Percentiles rank a stretch among this genome's conserved stretches.
These are phyloP conservation scores for Athripsodes cinereus DNA, from an alignment of 2,888 invertebrate species.

Conservation along the genomic window DNA sequence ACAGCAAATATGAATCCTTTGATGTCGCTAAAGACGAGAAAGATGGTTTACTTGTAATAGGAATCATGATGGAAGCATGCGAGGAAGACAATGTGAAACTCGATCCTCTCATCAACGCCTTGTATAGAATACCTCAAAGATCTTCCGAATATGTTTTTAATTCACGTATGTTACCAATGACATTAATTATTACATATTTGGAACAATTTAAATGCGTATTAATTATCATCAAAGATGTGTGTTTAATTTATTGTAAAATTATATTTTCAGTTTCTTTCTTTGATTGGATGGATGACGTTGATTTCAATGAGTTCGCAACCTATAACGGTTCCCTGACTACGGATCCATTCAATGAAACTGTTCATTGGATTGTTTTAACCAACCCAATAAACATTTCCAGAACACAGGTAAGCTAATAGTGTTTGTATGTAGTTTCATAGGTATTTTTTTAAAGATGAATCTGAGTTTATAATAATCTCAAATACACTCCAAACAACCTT, in stretches of 20 bases:
- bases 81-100: slow-evolving; percentile 56
- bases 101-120: slow-evolving; percentile 52
- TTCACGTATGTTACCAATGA: slow-evolving; percentile 7
- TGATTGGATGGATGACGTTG: slow-evolving; percentile 59
- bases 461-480: too few relatives aligned
- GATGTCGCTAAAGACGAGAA: slow-evolving; percentile 59
- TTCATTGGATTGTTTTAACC: slow-evolving; percentile 68
- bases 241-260: too few relatives aligned
- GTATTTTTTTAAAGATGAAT: too few relatives aligned
- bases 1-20: slow-evolving; percentile 60
- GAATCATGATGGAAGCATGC: slow-evolving; percentile 58
- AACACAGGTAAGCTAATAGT: slow-evolving; percentile 62
- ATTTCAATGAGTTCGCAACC: slow-evolving; percentile 64
- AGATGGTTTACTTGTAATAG: slow-evolving; percentile 66
- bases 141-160: slow-evolving; percentile 29
- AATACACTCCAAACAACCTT: too few relatives aligned
- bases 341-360: slow-evolving; percentile 65
- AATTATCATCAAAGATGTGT: too few relatives aligned
- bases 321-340: slow-evolving; percentile 69
- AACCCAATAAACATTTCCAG: slow-evolving; percentile 61
- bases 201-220: too few relatives aligned
- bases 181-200: too few relatives aligned
- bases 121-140: slow-evolving; percentile 37
- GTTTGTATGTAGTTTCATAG: too few relatives aligned
- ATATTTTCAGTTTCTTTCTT: not conserved